These are phyloP conservation scores for Tyto alba DNA, from an alignment of 2,113 vertebrate species.

Conservation along the genomic window DNA sequence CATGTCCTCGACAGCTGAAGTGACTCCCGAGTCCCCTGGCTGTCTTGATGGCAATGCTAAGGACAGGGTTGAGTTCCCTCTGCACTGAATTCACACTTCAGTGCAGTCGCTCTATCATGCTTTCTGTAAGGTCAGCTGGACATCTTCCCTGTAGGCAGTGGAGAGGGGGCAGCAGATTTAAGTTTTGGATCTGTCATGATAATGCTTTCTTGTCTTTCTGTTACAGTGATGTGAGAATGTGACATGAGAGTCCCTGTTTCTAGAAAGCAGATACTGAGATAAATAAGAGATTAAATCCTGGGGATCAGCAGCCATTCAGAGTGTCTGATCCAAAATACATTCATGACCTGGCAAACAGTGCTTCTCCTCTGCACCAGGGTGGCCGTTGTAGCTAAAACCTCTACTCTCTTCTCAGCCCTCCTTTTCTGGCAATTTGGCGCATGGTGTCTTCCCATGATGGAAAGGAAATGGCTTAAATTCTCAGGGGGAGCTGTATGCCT, in stretches of 20 bases:
- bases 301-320: not conserved
- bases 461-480: not conserved
- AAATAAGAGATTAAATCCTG: slow-evolving; percentile 32
- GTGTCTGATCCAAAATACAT: not conserved
- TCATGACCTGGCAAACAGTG: not conserved
- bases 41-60: not conserved
- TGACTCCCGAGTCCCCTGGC: not conserved
- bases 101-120: not conserved
- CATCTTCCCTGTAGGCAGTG: not conserved
- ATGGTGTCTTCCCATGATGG: not conserved
- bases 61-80: not conserved
- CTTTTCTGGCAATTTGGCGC: not conserved
- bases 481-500: not conserved
- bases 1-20: not conserved
- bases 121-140: not conserved
- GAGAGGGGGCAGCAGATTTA: not conserved
- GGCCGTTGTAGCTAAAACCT: not conserved
- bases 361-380: not conserved
- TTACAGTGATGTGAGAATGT: not conserved
- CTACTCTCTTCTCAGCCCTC: not conserved
- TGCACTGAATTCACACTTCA: not conserved
- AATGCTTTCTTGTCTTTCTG: not conserved
- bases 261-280: slow-evolving; percentile 30
- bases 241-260: not conserved
- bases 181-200: not conserved